Evolutionary conservation across 2,888 invertebrate genomes (phyloP), one percentile per base, ranked within the genome.

Genomic region (Macaria liturata): DNA sequence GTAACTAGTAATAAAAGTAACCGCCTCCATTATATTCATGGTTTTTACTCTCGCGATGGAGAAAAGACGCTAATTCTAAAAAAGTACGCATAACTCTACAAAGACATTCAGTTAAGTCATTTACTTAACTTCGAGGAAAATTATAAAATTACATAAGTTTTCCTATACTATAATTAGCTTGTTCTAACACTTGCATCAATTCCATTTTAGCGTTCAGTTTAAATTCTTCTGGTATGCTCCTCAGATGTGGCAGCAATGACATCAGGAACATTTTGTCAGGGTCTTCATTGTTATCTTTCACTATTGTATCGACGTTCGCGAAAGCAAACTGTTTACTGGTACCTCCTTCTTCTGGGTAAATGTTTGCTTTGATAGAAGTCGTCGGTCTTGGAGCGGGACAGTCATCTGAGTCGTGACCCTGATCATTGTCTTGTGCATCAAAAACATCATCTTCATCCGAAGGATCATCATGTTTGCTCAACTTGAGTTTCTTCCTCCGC

Each of bases 121-220:
- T 20, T 20, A 20, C 20, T n/a, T n/a, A n/a, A n/a, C n/a, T 20
- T 20, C 20, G 20, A 20, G 20, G 20, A 20, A 20, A 20, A 20
- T 20, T 20, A 20, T 20, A 20, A 20, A 20, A 2, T 32, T 49
- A 58, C 31, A 58, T 39, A 6, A 80, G 75, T n/a, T 74, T 72
- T 37, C 64, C 63, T 4, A 74, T 67, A 62, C 70, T 76, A 50
- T 77, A 82, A 60, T 81, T 83, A 0, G 88, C 88, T 59, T 86
- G 88, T 54, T 83, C 75, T 43, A 91, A 67, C 30, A 91, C 89
- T 64, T 88, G 84, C 89, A 91, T 86, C 51, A 91, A 64, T 57
- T 91, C 88, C 82, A 91, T 83, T 74, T 91, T 91, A 6, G 81
- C 86, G 44, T 85, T 86, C 4, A 91, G 67, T 3, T 85, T 75